Percentiles rank a stretch among this genome's conserved stretches.
These are phyloP conservation scores for Eledone cirrhosa DNA, from an alignment of 2,888 invertebrate genomes.

Conservation along the genomic window DNA sequence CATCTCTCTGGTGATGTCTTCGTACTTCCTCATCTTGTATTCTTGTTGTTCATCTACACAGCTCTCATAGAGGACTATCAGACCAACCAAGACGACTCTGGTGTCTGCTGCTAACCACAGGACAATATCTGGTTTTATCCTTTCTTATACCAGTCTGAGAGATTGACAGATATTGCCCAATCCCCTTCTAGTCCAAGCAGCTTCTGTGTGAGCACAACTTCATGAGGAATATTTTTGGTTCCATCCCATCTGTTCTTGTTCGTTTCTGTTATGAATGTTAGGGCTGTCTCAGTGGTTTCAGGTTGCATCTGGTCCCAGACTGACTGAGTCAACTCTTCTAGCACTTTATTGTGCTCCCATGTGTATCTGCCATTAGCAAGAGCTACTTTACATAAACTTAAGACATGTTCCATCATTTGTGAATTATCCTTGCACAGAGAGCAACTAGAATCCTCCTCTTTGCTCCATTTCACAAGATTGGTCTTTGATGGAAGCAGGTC, in stretches of 20 bases:
- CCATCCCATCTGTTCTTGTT: too few relatives aligned
- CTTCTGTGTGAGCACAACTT: too few relatives aligned
- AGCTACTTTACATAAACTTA: neutral
- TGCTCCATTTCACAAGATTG: neutral
- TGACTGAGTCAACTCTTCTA: neutral
- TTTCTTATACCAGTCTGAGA: neutral
- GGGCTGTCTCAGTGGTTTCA: neutral
- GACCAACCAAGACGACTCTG: neutral
- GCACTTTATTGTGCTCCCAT: neutral
- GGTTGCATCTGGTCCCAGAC: neutral
- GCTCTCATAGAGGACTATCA: neutral
- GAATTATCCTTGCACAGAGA: neutral
- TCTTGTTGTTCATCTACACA: neutral
- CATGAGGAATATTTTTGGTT: too few relatives aligned
- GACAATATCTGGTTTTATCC: neutral
- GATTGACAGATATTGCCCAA: neutral
- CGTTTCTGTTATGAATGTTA: neutral
- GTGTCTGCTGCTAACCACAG: neutral
- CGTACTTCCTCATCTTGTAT: too few relatives aligned
- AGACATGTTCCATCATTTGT: neutral
- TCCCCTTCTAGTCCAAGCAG: too few relatives aligned
- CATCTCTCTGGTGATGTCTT: too few relatives aligned
- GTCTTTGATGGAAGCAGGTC: neutral
- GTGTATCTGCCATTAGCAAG: neutral
- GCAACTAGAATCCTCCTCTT: neutral